phyloP scores from a whole-genome alignment of 2,797 vertebrate genomes.

The Mallotus villosus region DNA sequence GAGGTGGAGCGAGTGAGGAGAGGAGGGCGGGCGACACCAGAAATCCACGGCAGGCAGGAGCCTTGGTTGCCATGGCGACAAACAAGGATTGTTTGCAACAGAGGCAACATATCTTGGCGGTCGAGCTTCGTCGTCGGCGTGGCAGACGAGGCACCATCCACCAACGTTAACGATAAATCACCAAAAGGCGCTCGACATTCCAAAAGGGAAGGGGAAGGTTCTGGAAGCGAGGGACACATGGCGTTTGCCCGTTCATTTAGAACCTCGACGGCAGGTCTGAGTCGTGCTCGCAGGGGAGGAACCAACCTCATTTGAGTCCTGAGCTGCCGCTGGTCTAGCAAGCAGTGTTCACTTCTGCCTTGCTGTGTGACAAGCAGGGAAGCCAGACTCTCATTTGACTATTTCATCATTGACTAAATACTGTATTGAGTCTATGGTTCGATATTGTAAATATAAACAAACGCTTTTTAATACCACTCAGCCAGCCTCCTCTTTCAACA shows the following conservation, averaged over 20 bases:
- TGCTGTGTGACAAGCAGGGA: too few relatives aligned
- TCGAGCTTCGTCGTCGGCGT: slow-evolving; percentile 32
- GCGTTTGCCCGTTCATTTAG: slow-evolving; percentile 25
- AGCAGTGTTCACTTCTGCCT: too few relatives aligned
- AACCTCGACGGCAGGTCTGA: slow-evolving; percentile 12
- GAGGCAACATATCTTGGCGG: slow-evolving; percentile 62
- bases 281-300: slow-evolving; percentile 5
- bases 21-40: slow-evolving; percentile 59
- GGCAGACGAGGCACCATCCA: slow-evolving; percentile 20
- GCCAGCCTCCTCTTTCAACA: too few relatives aligned
- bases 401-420: too few relatives aligned
- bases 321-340: slow-evolving; percentile 27
- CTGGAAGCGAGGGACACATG: slow-evolving; percentile 24
- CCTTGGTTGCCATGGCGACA: slow-evolving; percentile 78
- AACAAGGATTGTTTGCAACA: slow-evolving; percentile 78
- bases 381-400: neutral
- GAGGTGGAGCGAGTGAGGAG: neutral
- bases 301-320: slow-evolving; percentile 32
- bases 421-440: too few relatives aligned
- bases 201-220: slow-evolving; percentile 22
- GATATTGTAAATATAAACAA: too few relatives aligned
- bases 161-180: slow-evolving; percentile 40
- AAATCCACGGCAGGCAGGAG: slow-evolving; percentile 69
- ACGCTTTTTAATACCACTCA: too few relatives aligned
- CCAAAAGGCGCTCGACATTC: slow-evolving; percentile 28